Evolutionary conservation across 92 coral and sea anemone species (phyloP).

Genomic region (Zoanthus sansibaricus): DNA sequence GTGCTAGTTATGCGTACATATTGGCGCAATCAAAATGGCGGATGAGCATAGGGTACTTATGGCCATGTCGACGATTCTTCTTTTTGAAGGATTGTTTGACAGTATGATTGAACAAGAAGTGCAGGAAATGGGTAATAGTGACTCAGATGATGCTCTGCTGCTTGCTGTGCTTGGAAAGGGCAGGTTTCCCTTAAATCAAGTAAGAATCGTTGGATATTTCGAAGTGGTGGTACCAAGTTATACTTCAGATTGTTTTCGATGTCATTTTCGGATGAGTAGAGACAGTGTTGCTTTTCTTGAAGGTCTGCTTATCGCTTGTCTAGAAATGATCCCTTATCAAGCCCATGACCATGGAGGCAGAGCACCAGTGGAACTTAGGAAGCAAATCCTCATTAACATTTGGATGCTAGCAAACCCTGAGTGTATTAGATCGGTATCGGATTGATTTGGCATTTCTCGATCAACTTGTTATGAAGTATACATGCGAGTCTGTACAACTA

Average conservation of each 20-base stretch:
- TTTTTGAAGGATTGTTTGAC: constrained; percentile 36
- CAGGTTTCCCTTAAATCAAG: constrained; percentile 39
- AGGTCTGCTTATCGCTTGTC: constrained; percentile 9
- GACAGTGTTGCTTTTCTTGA: constrained; percentile 36
- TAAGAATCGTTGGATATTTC: constrained; percentile 45
- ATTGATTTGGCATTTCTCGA: constrained; percentile 53
- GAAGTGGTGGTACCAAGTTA: constrained; percentile 37
- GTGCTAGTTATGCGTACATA: background rate
- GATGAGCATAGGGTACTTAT: constrained; percentile 6
- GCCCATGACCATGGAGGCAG: constrained; percentile 33
- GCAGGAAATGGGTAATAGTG: constrained; percentile 19
- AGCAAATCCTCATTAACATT: constrained; percentile 47
- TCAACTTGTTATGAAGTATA: constrained; percentile 44
- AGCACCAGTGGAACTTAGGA: constrained; percentile 45
- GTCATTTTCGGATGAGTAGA: constrained; percentile 47
- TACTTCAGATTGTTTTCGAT: constrained; percentile 2
- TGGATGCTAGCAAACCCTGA: constrained; percentile 63
- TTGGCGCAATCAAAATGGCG: constrained; percentile 27
- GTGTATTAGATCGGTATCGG: constrained; percentile 52
- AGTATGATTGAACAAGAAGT: constrained; percentile 14
- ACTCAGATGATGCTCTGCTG: constrained; percentile 29
- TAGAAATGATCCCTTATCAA: constrained; percentile 19
- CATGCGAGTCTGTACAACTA: constrained; percentile 26
- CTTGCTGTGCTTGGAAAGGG: constrained; percentile 42
- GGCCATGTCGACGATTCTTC: background rate